phyloP scores from a whole-genome alignment of 2,888 invertebrate genomes.

The Taphrorychus bicolor region DNA sequence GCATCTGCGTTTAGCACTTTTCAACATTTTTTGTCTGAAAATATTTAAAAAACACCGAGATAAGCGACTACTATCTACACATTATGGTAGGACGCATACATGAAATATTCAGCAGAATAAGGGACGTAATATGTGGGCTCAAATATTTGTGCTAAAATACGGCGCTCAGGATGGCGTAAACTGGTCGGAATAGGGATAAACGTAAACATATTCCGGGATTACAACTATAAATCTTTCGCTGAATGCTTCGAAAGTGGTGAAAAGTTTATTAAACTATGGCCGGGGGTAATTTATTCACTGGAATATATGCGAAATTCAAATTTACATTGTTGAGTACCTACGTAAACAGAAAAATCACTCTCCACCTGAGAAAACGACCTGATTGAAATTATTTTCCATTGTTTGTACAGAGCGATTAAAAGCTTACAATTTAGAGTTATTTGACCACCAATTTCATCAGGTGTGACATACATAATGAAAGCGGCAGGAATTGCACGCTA shows the following conservation, averaged over 20 bases:
- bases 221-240: not conserved
- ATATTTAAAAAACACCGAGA: too few species aligned
- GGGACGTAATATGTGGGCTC: conserved; percentile 1
- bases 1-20: too few species aligned
- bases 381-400: too few species aligned
- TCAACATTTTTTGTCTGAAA: too few species aligned
- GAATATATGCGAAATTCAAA: not conserved
- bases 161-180: not conserved
- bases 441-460: too few species aligned
- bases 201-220: conserved; percentile 1
- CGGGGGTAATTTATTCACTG: not conserved
- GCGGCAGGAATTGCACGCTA: too few species aligned
- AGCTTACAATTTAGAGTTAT: too few species aligned
- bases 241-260: not conserved
- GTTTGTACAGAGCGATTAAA: too few species aligned
- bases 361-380: too few species aligned
- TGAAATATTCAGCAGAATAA: conserved; percentile 2
- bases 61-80: too few species aligned
- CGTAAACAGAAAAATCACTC: too few species aligned
- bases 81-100: not conserved
- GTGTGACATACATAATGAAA: too few species aligned
- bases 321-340: not conserved
- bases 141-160: conserved; percentile 4
- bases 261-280: not conserved
- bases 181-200: not conserved